Conservation (phyloP, 2,888 invertebrate species). For the Cephus nigrinus region DNA sequence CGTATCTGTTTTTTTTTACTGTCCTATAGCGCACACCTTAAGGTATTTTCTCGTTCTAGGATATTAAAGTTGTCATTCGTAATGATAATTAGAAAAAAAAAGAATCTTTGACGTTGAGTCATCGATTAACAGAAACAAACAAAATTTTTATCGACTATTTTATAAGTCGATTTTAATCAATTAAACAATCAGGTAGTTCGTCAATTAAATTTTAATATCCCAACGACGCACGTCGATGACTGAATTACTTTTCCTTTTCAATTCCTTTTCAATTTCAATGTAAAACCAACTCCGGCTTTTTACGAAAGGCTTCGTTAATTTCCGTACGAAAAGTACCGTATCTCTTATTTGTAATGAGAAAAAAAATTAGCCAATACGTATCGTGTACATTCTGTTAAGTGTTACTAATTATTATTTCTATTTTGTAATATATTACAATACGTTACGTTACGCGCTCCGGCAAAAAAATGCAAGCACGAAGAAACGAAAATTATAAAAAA, state of each 20-base stretch:
- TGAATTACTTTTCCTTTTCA: too few relatives aligned
- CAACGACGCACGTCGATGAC: too few relatives aligned
- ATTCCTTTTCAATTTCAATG: too few relatives aligned
- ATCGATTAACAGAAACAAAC: background rate
- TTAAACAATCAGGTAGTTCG: background rate
- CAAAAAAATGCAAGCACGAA: background rate
- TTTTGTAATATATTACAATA: constrained; percentile 42
- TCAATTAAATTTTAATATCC: too few relatives aligned
- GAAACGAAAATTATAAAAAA: background rate
- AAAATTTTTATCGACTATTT: background rate
- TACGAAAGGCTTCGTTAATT: too few relatives aligned
- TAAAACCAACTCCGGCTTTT: too few relatives aligned
- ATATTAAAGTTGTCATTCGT: too few relatives aligned
- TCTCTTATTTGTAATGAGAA: constrained; percentile 1
- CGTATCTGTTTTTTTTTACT: too few relatives aligned
- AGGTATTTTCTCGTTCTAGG: too few relatives aligned
- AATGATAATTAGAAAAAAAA: too few relatives aligned
- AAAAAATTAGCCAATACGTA: constrained; percentile 40
- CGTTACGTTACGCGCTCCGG: background rate
- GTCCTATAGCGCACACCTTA: too few relatives aligned
- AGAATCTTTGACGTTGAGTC: too few relatives aligned
- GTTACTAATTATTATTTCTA: constrained; percentile 53
- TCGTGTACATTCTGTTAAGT: constrained; percentile 56
- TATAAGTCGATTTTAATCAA: constrained; percentile 21
- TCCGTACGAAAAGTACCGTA: background rate